Evolutionary conservation across 2,888 invertebrate genomes (phyloP), one percentile per base, ranked within the genome.

Genomic region (Hydropsyche betteni): DNA sequence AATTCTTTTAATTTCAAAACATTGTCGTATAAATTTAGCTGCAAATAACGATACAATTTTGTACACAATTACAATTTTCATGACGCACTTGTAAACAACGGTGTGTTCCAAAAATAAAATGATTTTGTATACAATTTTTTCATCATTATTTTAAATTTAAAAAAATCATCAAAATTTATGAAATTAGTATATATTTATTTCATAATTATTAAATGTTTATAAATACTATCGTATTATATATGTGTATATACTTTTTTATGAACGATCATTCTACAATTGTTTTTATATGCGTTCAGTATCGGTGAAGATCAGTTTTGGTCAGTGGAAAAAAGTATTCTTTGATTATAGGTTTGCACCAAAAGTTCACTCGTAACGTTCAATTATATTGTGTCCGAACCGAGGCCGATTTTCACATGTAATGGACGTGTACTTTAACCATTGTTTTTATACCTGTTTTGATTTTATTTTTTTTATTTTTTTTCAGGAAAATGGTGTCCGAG

Each of bases 401-500:
- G 44, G 6, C 33, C 69, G 74, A 69, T 38, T 72, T 76, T 68
- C 75, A 76, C 75, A 76, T 75, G 68, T 33, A 16, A 61, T 74
- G 64, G 50, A 74, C 53, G 74, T 69, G 75, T 58, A 76, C 33
- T 68, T 76, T 76, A 55, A 70, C 44, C 44, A 72, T 33, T 76
- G 61, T 52, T 78, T 78, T 77, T 74, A 51, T 75, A 75, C 34
- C 68, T 33, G 24, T 33, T 64, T 64, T 64, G 1, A 33, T 64
- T 34, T 33, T 12, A 12, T 16, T 14, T 53, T 24, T 80, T 76
- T 80, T 80, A 50, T 80, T 82, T 82, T 82, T 81, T 90, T 91
- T 10, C 90, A 95, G 95, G 94, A 87, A 95, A 95, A 91, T 95
- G 95, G 95, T 95, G 95, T 90, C 92, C 92, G 84, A 91, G 94